These are phyloP conservation scores for Amphiprion clarkii DNA, from an alignment of 2,797 vertebrate species.

Conservation along the genomic window DNA sequence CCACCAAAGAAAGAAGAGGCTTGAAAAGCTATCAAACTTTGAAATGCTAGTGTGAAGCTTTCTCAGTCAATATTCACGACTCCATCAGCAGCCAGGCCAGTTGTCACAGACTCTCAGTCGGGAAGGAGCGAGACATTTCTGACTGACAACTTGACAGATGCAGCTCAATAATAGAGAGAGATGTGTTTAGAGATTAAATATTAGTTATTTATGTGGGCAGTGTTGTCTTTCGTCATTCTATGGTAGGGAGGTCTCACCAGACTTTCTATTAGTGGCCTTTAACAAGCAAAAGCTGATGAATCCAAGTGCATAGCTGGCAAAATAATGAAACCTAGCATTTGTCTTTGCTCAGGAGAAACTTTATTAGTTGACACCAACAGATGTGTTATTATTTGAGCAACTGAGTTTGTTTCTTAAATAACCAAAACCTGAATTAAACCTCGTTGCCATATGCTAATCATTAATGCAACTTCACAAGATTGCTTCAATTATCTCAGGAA, in stretches of 20 bases:
- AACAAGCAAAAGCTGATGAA: slow-evolving; percentile 7
- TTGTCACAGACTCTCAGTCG: slow-evolving; percentile 37
- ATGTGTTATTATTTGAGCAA: no score
- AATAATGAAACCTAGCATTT: background rate
- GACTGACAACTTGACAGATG: slow-evolving; percentile 59
- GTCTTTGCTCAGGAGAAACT: background rate
- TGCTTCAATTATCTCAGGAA: background rate
- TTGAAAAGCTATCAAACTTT: slow-evolving; percentile 54
- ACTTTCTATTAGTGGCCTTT: background rate
- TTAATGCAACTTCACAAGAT: background rate
- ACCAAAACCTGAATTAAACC: background rate
- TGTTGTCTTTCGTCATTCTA: slow-evolving; percentile 1
- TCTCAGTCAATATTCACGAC: slow-evolving; percentile 55
- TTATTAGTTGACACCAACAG: background rate
- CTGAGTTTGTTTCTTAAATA: background rate
- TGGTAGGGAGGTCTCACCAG: background rate
- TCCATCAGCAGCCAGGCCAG: slow-evolving; percentile 48
- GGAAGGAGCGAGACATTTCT: slow-evolving; percentile 54
- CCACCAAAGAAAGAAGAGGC: slow-evolving; percentile 42
- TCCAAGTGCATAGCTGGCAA: background rate
- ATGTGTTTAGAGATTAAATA: slow-evolving; percentile 22
- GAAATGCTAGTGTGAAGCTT: slow-evolving; percentile 45
- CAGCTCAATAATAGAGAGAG: slow-evolving; percentile 43
- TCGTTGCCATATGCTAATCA: background rate
- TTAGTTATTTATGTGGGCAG: slow-evolving; percentile 14